phyloP scores from a whole-genome alignment of 2,113 vertebrate genomes.

The Eretmochelys imbricata region DNA sequence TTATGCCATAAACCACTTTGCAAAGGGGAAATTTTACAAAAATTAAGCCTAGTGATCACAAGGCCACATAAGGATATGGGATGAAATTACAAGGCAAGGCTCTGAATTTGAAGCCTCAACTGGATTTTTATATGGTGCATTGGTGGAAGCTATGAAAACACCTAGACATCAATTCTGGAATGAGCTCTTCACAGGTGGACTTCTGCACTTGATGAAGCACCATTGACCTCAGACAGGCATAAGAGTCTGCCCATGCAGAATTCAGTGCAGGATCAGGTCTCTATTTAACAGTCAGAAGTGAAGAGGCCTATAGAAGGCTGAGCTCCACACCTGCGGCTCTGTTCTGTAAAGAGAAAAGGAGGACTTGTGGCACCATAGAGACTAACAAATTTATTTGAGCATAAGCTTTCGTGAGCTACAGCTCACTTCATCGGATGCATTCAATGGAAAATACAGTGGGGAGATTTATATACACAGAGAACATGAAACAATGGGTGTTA shows the following conservation, averaged over 20 bases:
- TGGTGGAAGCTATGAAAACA: no score
- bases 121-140: rapidly evolving
- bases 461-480: no score
- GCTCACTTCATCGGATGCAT: no score
- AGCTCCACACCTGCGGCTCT: neutral
- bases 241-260: neutral
- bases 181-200: neutral
- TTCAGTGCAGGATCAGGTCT: neutral
- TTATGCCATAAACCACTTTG: no score
- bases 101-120: rapidly evolving
- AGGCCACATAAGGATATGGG: neutral
- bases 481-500: no score
- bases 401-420: no score
- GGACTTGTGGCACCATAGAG: no score
- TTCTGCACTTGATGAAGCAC: neutral
- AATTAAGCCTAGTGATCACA: neutral
- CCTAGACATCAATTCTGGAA: rapidly evolving
- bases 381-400: no score
- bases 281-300: neutral
- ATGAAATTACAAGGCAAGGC: neutral
- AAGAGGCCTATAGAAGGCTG: neutral
- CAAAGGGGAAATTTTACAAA: neutral
- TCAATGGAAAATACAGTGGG: no score
- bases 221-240: neutral
- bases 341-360: neutral